Evolutionary conservation across 92 coral and sea anemone species (phyloP), one percentile per base, ranked within the genome.

Genomic region (Chrysogorgia sp.): DNA sequence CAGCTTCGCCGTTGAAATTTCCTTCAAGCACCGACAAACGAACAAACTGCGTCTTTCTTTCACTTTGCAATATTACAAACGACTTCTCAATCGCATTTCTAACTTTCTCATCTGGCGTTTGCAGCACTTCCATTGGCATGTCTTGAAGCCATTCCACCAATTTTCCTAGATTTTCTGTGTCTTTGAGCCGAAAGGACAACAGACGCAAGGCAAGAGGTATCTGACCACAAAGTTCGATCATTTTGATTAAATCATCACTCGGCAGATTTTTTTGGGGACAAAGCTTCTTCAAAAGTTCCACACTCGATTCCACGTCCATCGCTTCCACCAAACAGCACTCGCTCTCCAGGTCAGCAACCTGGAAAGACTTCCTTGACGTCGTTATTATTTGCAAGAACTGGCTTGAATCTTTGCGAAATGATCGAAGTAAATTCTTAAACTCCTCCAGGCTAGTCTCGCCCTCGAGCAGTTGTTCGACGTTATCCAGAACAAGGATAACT

Each of bases 201-300:
- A 67, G 21, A 34, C 74, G 29, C 74, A 67, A 24, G 3, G 74
- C 74, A 4, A 67, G 57, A 29, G 74, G 74, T 22, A 67, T 29
- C 0, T 43, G 28, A 34, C 74, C 74, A 67, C 74, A 67, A 9
- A 40, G 32, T 67, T 67, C 22, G 15, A 55, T 55, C 35, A 67
- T n/a, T 10, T n/a, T 24, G 34, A 14, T 30, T 22, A 67, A 21
- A 40, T 20, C 22, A 7, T 67, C 33, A 12, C 21, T 31, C 22
- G 35, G 31, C 6, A 52, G 17, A 17, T 52, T 23, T 13, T 40
- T 23, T 6, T 40, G 17, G 10, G 55, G 32, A 43, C 74, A 67
- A 19, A 22, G 31, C 24, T 67, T 67, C n/a, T n/a, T 67, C 57
- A 67, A 26, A 19, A 67, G 74, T 29, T 40, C 34, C 31, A 67